phyloP scores from a whole-genome alignment of 92 coral and sea anemone species.

The Siderastrea radians region DNA sequence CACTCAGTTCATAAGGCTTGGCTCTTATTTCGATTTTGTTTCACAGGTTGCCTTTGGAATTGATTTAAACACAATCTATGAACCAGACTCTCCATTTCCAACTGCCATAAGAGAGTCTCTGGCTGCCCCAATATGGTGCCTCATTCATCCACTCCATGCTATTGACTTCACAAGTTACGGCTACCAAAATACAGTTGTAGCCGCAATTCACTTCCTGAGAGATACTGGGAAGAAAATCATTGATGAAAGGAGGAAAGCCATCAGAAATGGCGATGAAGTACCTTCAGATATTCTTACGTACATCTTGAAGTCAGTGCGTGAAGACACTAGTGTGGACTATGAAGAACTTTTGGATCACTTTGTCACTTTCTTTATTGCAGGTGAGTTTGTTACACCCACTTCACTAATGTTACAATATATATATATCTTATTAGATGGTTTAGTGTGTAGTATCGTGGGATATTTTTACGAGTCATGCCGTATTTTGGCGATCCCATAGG shows the following conservation, averaged over 20 bases:
- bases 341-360: conserved; percentile 88
- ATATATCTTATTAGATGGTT: no score
- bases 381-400: conserved; percentile 24
- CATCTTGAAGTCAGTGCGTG: conserved; percentile 60
- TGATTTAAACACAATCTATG: conserved; percentile 61
- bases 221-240: conserved; percentile 85
- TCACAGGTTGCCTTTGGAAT: conserved; percentile 86
- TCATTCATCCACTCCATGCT: conserved; percentile 62
- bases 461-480: no score
- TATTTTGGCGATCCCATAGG: no score
- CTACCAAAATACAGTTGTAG: conserved; percentile 75
- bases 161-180: conserved; percentile 73
- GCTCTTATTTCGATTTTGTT: not conserved
- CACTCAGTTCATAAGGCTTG: no score
- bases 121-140: conserved; percentile 64
- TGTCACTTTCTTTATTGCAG: conserved; percentile 79
- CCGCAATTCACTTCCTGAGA: conserved; percentile 85
- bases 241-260: conserved; percentile 71
- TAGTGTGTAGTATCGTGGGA: no score
- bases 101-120: conserved; percentile 70
- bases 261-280: conserved; percentile 62
- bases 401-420: not conserved
- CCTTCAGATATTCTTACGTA: conserved; percentile 73
- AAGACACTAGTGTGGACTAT: conserved; percentile 56
- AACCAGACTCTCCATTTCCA: conserved; percentile 76